A percentile compares a stretch with the other conserved stretches of the same genome.
These are phyloP conservation scores for Chauna torquata DNA, from an alignment of 2,113 vertebrate genomes.

Conservation along the genomic window DNA sequence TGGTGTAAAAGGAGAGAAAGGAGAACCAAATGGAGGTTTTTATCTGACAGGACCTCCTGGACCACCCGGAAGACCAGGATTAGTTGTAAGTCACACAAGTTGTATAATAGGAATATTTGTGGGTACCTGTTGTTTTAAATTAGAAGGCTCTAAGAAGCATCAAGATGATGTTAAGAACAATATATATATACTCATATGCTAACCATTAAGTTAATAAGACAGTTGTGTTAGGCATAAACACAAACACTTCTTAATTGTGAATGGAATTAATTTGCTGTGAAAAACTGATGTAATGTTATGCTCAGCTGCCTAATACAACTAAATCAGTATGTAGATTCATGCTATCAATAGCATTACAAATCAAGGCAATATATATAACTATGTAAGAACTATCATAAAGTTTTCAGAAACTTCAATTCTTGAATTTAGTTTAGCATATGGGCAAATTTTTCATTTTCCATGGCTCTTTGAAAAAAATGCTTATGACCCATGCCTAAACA, in stretches of 20 bases:
- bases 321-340: not conserved
- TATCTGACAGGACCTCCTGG: constrained; percentile 80
- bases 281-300: not conserved
- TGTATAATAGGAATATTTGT: not conserved
- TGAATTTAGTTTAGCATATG: not conserved
- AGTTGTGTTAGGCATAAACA: not conserved
- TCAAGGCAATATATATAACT: not conserved
- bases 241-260: not conserved
- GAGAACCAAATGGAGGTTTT: constrained; percentile 72
- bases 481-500: not conserved
- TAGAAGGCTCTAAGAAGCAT: not conserved
- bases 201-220: not conserved
- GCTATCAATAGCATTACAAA: not conserved
- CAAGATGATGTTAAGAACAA: not conserved
- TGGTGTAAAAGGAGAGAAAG: constrained; percentile 86
- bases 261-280: not conserved
- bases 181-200: not conserved
- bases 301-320: not conserved
- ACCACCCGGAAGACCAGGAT: constrained; percentile 82
- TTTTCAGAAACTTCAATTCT: not conserved
- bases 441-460: not conserved
- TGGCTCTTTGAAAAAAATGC: not conserved
- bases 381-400: not conserved
- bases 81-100: constrained; percentile 77
- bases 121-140: not conserved